Conservation (phyloP, 2,113 vertebrate genomes). For the Pitta sordida region DNA sequence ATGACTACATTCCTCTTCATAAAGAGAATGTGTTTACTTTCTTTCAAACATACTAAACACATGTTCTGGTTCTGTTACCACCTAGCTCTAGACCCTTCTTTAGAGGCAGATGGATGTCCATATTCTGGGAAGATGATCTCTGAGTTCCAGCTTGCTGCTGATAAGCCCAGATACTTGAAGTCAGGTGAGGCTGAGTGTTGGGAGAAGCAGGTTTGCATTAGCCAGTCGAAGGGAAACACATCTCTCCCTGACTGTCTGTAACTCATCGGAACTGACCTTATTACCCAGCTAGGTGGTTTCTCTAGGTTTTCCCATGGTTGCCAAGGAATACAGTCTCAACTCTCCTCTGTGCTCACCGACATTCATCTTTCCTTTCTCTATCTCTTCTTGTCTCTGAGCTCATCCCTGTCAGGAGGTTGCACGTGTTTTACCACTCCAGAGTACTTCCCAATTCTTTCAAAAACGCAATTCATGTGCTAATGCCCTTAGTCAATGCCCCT, state of each 20-base stretch:
- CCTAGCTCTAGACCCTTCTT: background rate
- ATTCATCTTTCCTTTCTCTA: background rate
- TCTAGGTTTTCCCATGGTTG: background rate
- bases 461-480: background rate
- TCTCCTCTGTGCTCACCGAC: background rate
- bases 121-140: too few relatives aligned
- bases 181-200: background rate
- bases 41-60: rapidly evolving
- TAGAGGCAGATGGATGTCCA: background rate
- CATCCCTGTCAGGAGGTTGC: background rate
- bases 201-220: background rate
- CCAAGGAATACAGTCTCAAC: background rate
- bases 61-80: background rate
- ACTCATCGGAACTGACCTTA: background rate
- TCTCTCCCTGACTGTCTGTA: background rate
- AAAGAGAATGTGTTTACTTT: background rate
- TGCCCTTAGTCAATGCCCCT: background rate
- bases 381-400: background rate
- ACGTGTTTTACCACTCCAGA: background rate
- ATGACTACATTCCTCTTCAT: background rate
- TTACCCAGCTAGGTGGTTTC: background rate
- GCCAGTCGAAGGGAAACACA: background rate
- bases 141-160: background rate
- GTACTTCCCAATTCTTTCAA: background rate
- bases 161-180: background rate